phyloP scores from a whole-genome alignment of 2,888 invertebrate genomes.

The Deroplatys truncata region DNA sequence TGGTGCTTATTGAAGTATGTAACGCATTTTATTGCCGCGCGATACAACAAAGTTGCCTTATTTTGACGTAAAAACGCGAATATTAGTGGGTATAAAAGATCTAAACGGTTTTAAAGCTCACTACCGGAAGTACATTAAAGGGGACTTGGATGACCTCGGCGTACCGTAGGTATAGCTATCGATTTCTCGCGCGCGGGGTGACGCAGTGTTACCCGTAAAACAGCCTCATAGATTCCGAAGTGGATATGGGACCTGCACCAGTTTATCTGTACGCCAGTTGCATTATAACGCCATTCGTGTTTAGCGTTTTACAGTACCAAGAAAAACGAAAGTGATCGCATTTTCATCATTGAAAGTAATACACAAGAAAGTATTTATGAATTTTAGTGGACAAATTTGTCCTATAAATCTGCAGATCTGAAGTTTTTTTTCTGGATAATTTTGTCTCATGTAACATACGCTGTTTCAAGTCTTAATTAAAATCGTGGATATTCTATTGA shows the following conservation, averaged over 20 bases:
- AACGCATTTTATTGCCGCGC: not conserved
- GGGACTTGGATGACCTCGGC: not conserved
- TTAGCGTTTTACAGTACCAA: not conserved
- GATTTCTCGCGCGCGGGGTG: not conserved
- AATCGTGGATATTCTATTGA: too few species aligned
- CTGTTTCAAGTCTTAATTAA: too few species aligned
- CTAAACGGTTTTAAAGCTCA: not conserved
- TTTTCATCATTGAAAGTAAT: too few species aligned
- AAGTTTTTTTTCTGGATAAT: too few species aligned
- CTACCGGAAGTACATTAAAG: not conserved
- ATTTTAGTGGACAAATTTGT: too few species aligned
- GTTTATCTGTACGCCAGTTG: too few species aligned
- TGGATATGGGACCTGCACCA: not conserved
- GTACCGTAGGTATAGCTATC: not conserved
- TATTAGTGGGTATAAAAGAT: not conserved
- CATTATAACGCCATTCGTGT: not conserved
- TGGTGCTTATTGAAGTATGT: not conserved
- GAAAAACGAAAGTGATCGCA: too few species aligned
- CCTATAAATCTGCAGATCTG: too few species aligned
- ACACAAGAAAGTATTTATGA: too few species aligned
- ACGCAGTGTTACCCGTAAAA: not conserved
- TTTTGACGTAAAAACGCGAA: not conserved
- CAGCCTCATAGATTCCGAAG: not conserved
- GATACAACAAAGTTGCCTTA: not conserved
- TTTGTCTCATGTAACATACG: too few species aligned